Percentiles rank a stretch among this genome's conserved stretches.
Evolutionary conservation across 2,888 invertebrate genomes (phyloP).

Genomic region (Cyclophora punctaria): DNA sequence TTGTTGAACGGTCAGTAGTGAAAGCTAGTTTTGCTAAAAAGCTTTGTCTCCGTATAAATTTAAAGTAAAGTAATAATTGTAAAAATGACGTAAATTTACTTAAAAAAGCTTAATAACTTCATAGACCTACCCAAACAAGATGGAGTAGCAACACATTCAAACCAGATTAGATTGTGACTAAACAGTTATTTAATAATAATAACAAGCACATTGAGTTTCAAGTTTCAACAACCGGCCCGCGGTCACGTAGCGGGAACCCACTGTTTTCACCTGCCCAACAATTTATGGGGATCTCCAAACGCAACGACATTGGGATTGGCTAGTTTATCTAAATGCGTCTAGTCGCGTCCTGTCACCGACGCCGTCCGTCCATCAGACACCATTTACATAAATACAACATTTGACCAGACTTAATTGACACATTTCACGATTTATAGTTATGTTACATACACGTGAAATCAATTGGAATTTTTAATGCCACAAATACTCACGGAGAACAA

Average conservation of each 20-base stretch:
- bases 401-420: constrained; percentile 71
- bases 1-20: no score
- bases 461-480: constrained; percentile 26
- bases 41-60: no score
- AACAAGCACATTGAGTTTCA: no score
- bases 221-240: no score
- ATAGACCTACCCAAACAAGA: no score
- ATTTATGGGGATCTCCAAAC: background rate
- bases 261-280: background rate
- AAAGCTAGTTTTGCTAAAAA: no score
- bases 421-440: constrained; percentile 67
- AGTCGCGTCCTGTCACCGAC: constrained; percentile 40
- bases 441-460: constrained; percentile 35
- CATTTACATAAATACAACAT: constrained; percentile 72
- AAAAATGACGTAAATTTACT: no score
- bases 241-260: background rate
- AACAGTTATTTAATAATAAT: no score
- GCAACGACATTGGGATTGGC: constrained; percentile 38
- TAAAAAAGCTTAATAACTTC: no score
- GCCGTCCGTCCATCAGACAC: constrained; percentile 48
- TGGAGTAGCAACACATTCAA: no score
- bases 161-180: no score
- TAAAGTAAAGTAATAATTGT: no score
- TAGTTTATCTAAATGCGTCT: constrained; percentile 40
- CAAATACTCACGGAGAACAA: constrained; percentile 12